Base-by-base conservation (phyloP, 2,797 vertebrate species). In the Euphonia xanthogaster region DNA sequence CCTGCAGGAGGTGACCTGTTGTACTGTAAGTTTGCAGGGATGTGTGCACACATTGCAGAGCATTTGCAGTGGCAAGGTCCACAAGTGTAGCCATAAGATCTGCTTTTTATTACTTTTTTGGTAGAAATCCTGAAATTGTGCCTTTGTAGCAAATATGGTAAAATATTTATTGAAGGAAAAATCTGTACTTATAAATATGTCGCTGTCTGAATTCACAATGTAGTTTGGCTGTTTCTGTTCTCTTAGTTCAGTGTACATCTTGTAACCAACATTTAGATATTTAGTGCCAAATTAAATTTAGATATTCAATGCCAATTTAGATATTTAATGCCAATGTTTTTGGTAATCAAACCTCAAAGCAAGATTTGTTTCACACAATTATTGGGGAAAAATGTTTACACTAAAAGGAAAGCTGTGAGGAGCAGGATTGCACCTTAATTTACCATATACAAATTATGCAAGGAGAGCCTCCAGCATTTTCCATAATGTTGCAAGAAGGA, bases 171-270 rank as follows among this genome's bases (percentile, higher is more conserved):
- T 53, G 81, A 74, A 74, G 68, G 67, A 30, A 62, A 78, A 65
- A 66, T 28, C 27, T n/a, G 4, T 63, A 16, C 70, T 66, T 82
- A 45, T 70, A 47, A 77, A 54, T 30, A 44, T 1, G 7, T 76
- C 0, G 0, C 27, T 81, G 6, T 54, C 22, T 54, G 63, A 77
- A 66, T 61, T 81, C 28, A 37, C 1, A 1, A 5, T 1, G 3
- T 57, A 48, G 28, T 71, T 94, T 33, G 77, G 19, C 55, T 73
- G 0, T 51, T 90, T 80, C 61, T 65, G 7, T 77, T 66, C 39
- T 72, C 31, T 5, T 28, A 40, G 47, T 75, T 90, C 61, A 63
- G 2, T 28, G 3, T 51, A 20, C 7, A 4, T 37, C 37, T 57
- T 61, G 45, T 71, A 77, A 35, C 30, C 22, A 27, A 19, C 10